Evolutionary conservation across 2,888 invertebrate genomes (phyloP), one percentile per base, ranked within the genome.

Genomic region (Cataglyphis livida): DNA sequence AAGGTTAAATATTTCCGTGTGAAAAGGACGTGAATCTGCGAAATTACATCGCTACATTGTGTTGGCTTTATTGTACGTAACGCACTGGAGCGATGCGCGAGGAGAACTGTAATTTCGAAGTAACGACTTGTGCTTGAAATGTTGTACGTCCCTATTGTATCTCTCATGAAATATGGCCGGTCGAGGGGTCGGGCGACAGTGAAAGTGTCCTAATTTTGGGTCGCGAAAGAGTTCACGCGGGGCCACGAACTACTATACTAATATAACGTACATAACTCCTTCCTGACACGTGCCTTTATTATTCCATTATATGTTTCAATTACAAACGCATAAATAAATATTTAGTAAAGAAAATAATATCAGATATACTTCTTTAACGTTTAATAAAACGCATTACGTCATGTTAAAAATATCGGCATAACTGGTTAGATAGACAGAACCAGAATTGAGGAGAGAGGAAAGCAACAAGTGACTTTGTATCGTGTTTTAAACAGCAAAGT

Each of bases 121-220:
- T 84, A 84, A 83, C 75, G 86, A 86, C 87, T 83, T 32, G 83
- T 38, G 54, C 66, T 85, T 83, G 51, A 81, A 79, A 78, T 71
- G 73, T 71, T 81, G 79, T 64, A 83, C 54, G 82, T 83, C 73
- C 82, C 84, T 85, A 85, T 89, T 71, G 84, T 85, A 64, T 38
- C 73, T 64, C 59, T 74, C 81, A 85, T 87, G 84, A 89, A 85
- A 84, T 88, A 88, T 84, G 83, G 82, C 73, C 81, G 75, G 81
- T 1, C 62, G 82, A 78, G 71, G 82, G 75, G 83, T 79, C 82
- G 85, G 59, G 83, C 88, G 90, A 89, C 84, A 88, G 89, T 90
- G 89, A 90, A 90, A 90, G 89, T 90, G 89, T 90, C 88, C 89
- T 54, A 90, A 86, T 90, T 90, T 88, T 83, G 32, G 64, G 75